Evolutionary conservation across 2,113 vertebrate species (phyloP).

Genomic region (Serinus canaria): DNA sequence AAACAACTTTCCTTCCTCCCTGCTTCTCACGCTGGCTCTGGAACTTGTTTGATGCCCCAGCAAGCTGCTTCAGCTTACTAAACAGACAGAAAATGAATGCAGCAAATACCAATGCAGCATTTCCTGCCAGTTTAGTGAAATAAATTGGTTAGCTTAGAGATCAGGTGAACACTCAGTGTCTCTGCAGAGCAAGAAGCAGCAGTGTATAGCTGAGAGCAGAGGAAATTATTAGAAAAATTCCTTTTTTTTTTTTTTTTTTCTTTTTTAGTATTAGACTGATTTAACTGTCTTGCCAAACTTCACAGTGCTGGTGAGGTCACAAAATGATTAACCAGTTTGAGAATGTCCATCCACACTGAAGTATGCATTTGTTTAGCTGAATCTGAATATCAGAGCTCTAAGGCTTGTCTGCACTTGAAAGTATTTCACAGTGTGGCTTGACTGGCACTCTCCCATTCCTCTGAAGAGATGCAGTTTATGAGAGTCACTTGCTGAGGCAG

Average conservation of each 20-base stretch:
- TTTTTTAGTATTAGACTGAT: background rate
- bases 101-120: background rate
- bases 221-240: background rate
- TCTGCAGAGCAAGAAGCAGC: background rate
- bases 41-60: background rate
- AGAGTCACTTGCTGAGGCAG: slow-evolving; percentile 35
- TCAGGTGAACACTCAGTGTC: background rate
- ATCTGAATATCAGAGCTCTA: background rate
- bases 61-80: background rate
- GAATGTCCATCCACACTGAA: background rate
- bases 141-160: background rate
- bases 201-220: background rate
- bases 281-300: background rate
- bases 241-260: background rate
- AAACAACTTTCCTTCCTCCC: background rate
- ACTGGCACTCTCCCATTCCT: background rate
- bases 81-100: background rate
- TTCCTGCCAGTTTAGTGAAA: slow-evolving; percentile 14
- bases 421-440: background rate
- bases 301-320: background rate
- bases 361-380: background rate
- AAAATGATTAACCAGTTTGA: background rate
- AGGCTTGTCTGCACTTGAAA: background rate
- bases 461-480: slow-evolving; percentile 2
- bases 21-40: background rate